Base-by-base conservation (phyloP, 2,113 vertebrate genomes). In the Amphilophus citrinellus region DNA sequence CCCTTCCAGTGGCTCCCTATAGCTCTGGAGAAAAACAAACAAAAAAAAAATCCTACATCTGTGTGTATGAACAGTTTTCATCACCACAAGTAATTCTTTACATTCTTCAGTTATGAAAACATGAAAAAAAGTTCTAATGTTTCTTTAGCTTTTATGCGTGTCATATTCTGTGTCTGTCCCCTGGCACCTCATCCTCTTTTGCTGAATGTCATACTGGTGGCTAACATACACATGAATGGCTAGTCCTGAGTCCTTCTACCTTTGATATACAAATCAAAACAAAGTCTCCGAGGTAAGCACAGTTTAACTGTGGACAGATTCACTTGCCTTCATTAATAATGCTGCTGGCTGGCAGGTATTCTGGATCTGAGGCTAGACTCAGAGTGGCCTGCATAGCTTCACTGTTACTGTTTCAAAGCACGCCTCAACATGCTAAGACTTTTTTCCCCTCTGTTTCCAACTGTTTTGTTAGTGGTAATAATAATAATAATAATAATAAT, bases 221-320 rank as follows among this genome's bases (percentile, higher is more conserved):
- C 24, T 73, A 32, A 53, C 66, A 73, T 32, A 53, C 18, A 73
- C 47, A 32, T 13, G 66, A 32, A 56, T 32, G 47, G 32, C 17
- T 73, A 53, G 27, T n/a, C 10, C 47, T 18, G 47, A 50, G 47
- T 50, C 47, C 14, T 24, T 7, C 47, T n/a, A 2, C 17, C 27
- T 53, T 20, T 56, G 27, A 24, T 53, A 32, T 73, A 47, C 47
- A 73, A 53, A 44, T 56, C 24, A 53, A 73, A 53, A 53, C 42
- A 73, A 73, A 53, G 44, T 73, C 68, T 5, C 15, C 20, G 10
- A 73, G 42, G 68, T 53, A 53, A 73, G 53, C 1, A 32, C 6
- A 10, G 32, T 73, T 73, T 73, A 53, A 73, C 27, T 73, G 47
- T 53, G 27, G 53, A 53, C 66, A 73, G 66, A 71, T 71, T 71